Evolutionary conservation across 2,888 invertebrate species (phyloP), one percentile per base, ranked within the genome.

Genomic region (Gymnocheta viridis): DNA sequence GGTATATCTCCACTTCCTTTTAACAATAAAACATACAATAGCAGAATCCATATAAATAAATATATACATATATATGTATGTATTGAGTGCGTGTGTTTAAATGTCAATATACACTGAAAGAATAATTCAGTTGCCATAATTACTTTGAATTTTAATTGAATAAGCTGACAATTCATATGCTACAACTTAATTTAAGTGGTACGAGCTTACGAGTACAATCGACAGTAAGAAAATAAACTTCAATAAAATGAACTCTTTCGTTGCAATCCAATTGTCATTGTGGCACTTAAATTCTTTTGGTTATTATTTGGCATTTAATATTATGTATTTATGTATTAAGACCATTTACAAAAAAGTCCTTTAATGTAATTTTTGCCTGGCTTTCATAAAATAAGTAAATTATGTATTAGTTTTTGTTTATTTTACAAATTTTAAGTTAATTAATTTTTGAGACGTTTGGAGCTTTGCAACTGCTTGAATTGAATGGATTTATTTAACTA

Each of bases 1-100:
- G 92, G 92, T 92, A 92, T 81, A 67, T 78, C 69, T 69, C 47
- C 69, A 62, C 64, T n/a, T 38, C 41, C 27, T 41, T 29, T 47
- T 54, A 14, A 32, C 22, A 9, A n/a, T 7, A 14, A 51, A 47
- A 32, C 2, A 41, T 6, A 17, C 9, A 35, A 49, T 32, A 32
- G 58, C 4, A 29, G 14, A 62, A 62, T 27, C 54, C 17, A 62
- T 35, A 58, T 49, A 44, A 0, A 32, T 27, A 38, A 4, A 54
- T 35, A 70, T n/a, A 38, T 35, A 24, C 4, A 12, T 6, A 54
- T 54, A 7, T 9, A 4, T n/a, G n/a, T 6, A 19, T 4, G 14
- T n/a, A 29, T 64, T 9, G 3, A 5, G 4, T 56, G 41, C 9
- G 12, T 24, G 9, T 76, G 22, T 67, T 35, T n/a, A 66, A 67